Percentiles rank a stretch among this genome's conserved stretches.
These are phyloP conservation scores for Lycorma delicatula DNA, from an alignment of 1,140 invertebrate species.

Conservation along the genomic window DNA sequence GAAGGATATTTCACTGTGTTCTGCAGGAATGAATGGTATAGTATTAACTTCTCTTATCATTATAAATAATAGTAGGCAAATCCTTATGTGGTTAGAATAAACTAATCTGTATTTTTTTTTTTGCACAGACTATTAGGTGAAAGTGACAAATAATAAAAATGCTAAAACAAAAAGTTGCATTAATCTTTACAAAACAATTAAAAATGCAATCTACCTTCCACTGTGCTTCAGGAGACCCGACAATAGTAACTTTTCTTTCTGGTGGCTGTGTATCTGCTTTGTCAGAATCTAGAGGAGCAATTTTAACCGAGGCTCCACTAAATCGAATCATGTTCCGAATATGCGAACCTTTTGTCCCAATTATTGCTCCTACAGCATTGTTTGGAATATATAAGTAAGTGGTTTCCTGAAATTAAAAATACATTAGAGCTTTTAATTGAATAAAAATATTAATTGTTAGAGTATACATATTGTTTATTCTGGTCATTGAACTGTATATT, in stretches of 20 bases:
- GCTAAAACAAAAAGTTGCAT: slow-evolving; percentile 9
- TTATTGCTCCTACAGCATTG: slow-evolving; percentile 92
- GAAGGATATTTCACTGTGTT: too few species aligned
- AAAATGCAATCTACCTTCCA: slow-evolving; percentile 67
- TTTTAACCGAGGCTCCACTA: slow-evolving; percentile 90
- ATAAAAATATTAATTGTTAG: too few species aligned
- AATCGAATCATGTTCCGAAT: slow-evolving; percentile 95
- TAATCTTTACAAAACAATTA: slow-evolving; percentile 1
- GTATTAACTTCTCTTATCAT: too few species aligned
- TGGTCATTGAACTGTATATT: too few species aligned
- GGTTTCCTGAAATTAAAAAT: slow-evolving; percentile 56
- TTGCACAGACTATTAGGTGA: too few species aligned
- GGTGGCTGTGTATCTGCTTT: slow-evolving; percentile 56
- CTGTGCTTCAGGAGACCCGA: slow-evolving; percentile 88
- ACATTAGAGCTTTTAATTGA: too few species aligned
- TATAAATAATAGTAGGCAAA: neutral
- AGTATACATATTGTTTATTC: too few species aligned
- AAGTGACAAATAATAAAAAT: too few species aligned
- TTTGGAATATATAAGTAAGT: slow-evolving; percentile 94
- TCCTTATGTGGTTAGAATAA: too few species aligned
- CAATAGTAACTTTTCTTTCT: slow-evolving; percentile 90
- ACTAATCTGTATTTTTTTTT: too few species aligned
- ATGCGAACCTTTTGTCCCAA: slow-evolving; percentile 92
- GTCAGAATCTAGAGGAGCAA: slow-evolving; percentile 75
- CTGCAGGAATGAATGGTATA: too few species aligned